Base-by-base conservation (phyloP, 2,797 vertebrate species). In the Poeciliopsis paucimaculata region DNA sequence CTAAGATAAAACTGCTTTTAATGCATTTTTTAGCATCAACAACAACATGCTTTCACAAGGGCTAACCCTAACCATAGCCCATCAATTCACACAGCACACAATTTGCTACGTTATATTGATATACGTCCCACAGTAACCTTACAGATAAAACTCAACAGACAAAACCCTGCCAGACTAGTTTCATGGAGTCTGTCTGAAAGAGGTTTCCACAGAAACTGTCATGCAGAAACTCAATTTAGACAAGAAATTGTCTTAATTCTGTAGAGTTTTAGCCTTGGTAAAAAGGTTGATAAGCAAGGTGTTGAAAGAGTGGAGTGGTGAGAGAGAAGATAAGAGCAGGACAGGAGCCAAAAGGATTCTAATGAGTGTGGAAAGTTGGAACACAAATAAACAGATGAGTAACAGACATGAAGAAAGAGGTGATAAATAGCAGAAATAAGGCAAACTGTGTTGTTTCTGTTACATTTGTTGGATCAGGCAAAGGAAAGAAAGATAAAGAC, bases 201-300 rank as follows among this genome's bases (percentile, higher is more conserved):
- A n/a, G 8, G 31, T 39, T 39, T 49, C 15, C 3, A 34, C 2
- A 34, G 10, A 28, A 76, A 45, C 16, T 31, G 39, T 28, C 55
- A 39, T 47, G 47, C 13, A 39, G 76, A 70, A 51, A 75, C 85
- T 11, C 26, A 45, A 71, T 71, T 45, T 45, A 71, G 41, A 41
- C 26, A 71, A 43, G 75, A 88, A 86, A 78, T 62, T 82, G 66
- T 81, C 43, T 45, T 64, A 87, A 84, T 78, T 80, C 85, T 87
- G 79, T 5, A 39, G 89, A 82, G 88, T 77, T 64, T 20, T 53
- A 75, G 36, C 20, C 49, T 76, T 76, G 75, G 70, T 81, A 84
- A 79, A 60, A 76, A 76, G 85, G 84, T 84, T 80, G 87, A 92
- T 91, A 91, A 87, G 88, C 82, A 77, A 86, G 84, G 88, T 83